These are phyloP conservation scores for Gari tellinella DNA, from an alignment of 2,888 invertebrate species.

Conservation along the genomic window DNA sequence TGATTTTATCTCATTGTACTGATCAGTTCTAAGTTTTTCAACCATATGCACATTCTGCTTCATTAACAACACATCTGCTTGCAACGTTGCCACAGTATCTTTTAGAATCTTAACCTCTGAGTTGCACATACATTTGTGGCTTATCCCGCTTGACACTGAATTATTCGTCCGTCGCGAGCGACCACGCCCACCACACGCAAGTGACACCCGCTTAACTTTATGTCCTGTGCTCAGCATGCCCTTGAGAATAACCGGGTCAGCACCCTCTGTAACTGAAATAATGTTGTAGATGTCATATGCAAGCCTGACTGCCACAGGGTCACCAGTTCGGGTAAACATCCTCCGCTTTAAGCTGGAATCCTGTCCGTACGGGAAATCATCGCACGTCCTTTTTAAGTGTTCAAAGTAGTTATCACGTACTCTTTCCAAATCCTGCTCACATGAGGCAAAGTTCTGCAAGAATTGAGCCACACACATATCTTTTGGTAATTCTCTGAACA, in stretches of 20 bases:
- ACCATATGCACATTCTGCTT: too few species aligned
- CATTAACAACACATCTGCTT: conserved; percentile 2
- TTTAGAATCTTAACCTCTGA: not conserved
- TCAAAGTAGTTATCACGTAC: not conserved
- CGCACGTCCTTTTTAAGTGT: conserved; percentile 4
- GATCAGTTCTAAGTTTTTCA: too few species aligned
- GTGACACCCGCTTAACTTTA: not conserved
- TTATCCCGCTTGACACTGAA: too few species aligned
- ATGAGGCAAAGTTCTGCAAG: too few species aligned
- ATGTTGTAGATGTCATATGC: conserved; percentile 9
- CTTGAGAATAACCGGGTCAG: not conserved
- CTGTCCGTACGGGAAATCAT: conserved; percentile 5
- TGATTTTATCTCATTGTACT: too few species aligned
- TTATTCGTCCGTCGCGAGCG: too few species aligned
- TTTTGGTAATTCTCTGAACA: conserved; percentile 7
- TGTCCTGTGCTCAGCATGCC: not conserved
- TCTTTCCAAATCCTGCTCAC: conserved; percentile 1
- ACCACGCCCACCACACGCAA: too few species aligned
- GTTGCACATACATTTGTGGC: too few species aligned
- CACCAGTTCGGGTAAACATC: too few species aligned
- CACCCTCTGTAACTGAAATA: conserved; percentile 4
- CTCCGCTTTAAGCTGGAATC: conserved; percentile 2
- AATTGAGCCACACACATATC: conserved; percentile 6
- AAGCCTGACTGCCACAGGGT: conserved; percentile 6
- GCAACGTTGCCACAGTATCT: too few species aligned